Evolutionary conservation across 2,888 invertebrate genomes (phyloP), one percentile per base, ranked within the genome.

Genomic region (Caenorhabditis afra): DNA sequence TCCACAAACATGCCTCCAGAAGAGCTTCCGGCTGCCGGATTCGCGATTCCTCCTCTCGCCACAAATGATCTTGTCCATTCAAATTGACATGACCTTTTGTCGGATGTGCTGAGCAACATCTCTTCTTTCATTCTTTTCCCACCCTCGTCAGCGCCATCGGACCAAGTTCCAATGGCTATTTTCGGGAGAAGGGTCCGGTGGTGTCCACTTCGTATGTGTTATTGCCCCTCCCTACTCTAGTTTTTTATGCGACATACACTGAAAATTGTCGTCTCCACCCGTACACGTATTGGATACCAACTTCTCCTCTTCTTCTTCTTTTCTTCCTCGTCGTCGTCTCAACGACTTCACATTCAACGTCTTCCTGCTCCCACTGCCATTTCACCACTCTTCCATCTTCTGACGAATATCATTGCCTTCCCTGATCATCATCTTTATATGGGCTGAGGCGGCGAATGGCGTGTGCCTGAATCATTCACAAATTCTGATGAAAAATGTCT

Each of bases 61-160:
- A 20, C 55, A 61, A 67, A 68, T 68, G 18, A 64, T 71, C 62
- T 50, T 52, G 53, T 62, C 55, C 55, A 62, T 58, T 64, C 64
- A 47, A 65, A 77, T 70, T 58, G 65, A 65, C 77, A 77, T 70
- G 77, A 77, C 70, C 77, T 77, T 70, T 70, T 47, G 7, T 70
- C 77, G 77, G 77, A 77, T 77, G 70, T 66, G 65, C 77, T 77
- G 29, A 49, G 70, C 64, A 70, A 64, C 76, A 76, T 58, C 58
- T 49, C 58, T 47, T 71, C 49, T 44, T 67, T 58, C 57, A 20
- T 16, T 22, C 41, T 11, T 57, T 41, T 57, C 10, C 41, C 41
- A 41, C 14, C 41, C 37, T 37, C 37, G 5, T 37, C 37, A 8
- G 7, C 11, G 37, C 37, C 37, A n/a, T n/a, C 16, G 44, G 44